Percentiles rank a stretch among this genome's conserved stretches.
These are phyloP conservation scores for Pedetes capensis DNA, from an alignment of 2,113 vertebrate genomes.

Conservation along the genomic window DNA sequence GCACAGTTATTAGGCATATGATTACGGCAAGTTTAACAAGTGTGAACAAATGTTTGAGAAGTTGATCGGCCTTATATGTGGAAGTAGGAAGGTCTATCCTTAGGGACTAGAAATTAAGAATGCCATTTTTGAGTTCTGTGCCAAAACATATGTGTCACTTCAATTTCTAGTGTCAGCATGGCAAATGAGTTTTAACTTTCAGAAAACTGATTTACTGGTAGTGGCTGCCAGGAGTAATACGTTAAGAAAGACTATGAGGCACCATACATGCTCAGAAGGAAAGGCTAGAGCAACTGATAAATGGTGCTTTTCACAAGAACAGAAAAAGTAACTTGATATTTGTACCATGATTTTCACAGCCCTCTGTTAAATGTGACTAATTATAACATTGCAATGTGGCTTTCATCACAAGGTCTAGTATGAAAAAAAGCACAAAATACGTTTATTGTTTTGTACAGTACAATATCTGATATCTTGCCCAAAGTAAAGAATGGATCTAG, in stretches of 20 bases:
- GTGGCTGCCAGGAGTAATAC: background rate
- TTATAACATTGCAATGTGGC: background rate
- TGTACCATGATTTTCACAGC: background rate
- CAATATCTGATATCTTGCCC: background rate
- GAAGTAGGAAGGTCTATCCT: background rate
- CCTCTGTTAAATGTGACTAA: background rate
- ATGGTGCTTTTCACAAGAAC: background rate
- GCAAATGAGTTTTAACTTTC: conserved; percentile 52
- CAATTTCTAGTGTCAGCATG: conserved; percentile 13
- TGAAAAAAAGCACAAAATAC: background rate
- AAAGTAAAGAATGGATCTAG: background rate
- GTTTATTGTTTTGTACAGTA: background rate
- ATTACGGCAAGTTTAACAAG: background rate
- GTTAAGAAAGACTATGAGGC: background rate
- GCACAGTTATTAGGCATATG: background rate
- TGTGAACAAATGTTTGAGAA: background rate
- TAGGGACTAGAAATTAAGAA: conserved; percentile 23
- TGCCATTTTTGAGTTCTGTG: conserved; percentile 5
- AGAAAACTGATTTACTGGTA: conserved; percentile 46
- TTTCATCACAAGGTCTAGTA: background rate
- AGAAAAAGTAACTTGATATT: background rate
- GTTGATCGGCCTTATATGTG: background rate
- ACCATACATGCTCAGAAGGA: background rate
- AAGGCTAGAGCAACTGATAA: background rate
- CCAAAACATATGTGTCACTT: background rate